Percentiles rank a stretch among this genome's conserved stretches.
These are phyloP conservation scores for Dasypolia templi DNA, from an alignment of 2,888 invertebrate genomes.

Conservation along the genomic window DNA sequence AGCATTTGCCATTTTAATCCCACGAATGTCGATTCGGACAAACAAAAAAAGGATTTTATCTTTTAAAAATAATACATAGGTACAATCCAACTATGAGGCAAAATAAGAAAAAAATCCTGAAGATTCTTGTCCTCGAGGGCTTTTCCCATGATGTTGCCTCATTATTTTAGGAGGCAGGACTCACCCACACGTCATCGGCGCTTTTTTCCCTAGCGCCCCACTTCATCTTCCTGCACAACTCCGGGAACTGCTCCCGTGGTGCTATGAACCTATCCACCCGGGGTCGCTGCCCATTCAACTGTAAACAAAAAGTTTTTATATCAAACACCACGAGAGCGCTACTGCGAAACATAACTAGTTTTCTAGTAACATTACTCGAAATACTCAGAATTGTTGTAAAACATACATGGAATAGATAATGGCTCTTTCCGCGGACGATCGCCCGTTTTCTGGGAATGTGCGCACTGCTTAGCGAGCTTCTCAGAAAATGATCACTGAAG, in stretches of 20 bases:
- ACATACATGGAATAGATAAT: conserved; percentile 61
- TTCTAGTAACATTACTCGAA: conserved; percentile 71
- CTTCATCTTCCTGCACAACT: conserved; percentile 73
- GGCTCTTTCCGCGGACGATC: conserved; percentile 71
- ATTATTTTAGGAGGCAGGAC: too few relatives aligned
- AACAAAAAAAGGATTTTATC: too few relatives aligned
- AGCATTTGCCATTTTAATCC: too few relatives aligned
- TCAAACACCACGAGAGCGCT: conserved; percentile 61
- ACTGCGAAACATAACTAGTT: conserved; percentile 72
- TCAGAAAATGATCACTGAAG: conserved; percentile 71
- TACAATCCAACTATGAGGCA: too few relatives aligned
- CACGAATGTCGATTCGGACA: too few relatives aligned
- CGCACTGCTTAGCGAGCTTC: conserved; percentile 66
- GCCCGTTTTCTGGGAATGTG: conserved; percentile 72
- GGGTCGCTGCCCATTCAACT: conserved; percentile 77
- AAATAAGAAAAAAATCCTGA: too few relatives aligned
- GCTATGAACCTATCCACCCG: conserved; percentile 84
- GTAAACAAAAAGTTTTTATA: conserved; percentile 68
- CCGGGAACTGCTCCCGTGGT: conserved; percentile 78
- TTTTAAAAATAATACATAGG: too few relatives aligned
- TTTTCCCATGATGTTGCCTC: too few relatives aligned
- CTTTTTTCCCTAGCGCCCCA: conserved; percentile 64
- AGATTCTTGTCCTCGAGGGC: too few relatives aligned
- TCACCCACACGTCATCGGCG: conserved; percentile 79
- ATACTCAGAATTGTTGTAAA: conserved; percentile 69